phyloP scores from a whole-genome alignment of 2,888 invertebrate genomes.

The Zootermopsis nevadensis region DNA sequence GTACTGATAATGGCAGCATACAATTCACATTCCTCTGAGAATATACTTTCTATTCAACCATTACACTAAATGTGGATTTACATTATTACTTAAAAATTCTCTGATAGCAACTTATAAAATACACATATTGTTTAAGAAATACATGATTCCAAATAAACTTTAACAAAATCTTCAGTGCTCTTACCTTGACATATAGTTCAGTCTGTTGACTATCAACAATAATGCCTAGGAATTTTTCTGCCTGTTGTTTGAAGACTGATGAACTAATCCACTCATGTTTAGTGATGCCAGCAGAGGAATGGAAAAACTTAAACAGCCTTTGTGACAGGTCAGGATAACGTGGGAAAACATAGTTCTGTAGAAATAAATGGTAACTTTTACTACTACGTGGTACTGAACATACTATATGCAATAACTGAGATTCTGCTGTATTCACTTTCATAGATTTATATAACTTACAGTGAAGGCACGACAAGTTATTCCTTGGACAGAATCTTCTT shows the following conservation, averaged over 20 bases:
- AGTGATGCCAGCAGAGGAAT: slow-evolving; percentile 71
- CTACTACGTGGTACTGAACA: slow-evolving; percentile 44
- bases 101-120: no score
- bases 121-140: no score
- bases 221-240: slow-evolving; percentile 72
- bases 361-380: slow-evolving; percentile 53
- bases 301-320: slow-evolving; percentile 75
- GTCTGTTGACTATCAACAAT: slow-evolving; percentile 60
- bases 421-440: slow-evolving; percentile 51
- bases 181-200: slow-evolving; percentile 60
- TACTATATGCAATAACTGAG: slow-evolving; percentile 41
- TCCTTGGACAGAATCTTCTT: slow-evolving; percentile 77
- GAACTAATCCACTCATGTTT: slow-evolving; percentile 68
- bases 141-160: no score
- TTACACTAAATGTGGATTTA: no score
- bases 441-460: slow-evolving; percentile 51
- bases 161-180: slow-evolving; percentile 11
- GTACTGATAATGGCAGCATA: no score
- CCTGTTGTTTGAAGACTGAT: slow-evolving; percentile 77
- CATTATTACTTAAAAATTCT: no score
- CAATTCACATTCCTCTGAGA: no score
- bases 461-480: slow-evolving; percentile 64
- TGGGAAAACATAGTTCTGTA: slow-evolving; percentile 82
- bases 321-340: slow-evolving; percentile 78
- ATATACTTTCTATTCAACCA: no score